phyloP scores from a whole-genome alignment of 2,113 vertebrate species.

The Corynorhinus townsendii region DNA sequence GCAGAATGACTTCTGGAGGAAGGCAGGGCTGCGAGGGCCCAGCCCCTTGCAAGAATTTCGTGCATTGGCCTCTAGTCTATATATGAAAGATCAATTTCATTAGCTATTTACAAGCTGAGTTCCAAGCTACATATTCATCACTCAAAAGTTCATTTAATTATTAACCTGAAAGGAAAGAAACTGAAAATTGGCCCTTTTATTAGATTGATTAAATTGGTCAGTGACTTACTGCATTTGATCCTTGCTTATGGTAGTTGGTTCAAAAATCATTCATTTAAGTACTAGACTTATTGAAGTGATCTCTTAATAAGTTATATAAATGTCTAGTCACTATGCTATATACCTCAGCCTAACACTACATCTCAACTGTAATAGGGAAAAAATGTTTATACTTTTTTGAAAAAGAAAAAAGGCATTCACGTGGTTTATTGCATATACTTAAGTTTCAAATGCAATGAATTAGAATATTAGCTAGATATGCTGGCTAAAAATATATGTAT shows the following conservation, averaged over 20 bases:
- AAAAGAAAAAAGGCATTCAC: neutral
- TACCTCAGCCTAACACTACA: neutral
- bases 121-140: neutral
- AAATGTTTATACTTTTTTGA: neutral
- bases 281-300: neutral
- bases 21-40: too few relatives aligned
- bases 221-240: neutral
- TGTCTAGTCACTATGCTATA: neutral
- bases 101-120: neutral
- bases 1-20: too few relatives aligned
- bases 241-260: neutral
- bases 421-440: neutral
- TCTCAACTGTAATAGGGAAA: neutral
- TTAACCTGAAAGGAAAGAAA: neutral
- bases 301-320: neutral
- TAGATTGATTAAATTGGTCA: neutral
- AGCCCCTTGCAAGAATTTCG: too few relatives aligned
- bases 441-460: constrained; percentile 14
- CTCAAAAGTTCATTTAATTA: neutral
- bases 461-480: neutral
- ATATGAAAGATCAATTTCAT: neutral
- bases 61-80: neutral
- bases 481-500: neutral
- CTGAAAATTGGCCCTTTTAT: neutral
- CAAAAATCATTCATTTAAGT: neutral